Percentiles rank a stretch among this genome's conserved stretches.
Evolutionary conservation across 2,113 vertebrate genomes (phyloP).

Genomic region (Aplodontia rufa): DNA sequence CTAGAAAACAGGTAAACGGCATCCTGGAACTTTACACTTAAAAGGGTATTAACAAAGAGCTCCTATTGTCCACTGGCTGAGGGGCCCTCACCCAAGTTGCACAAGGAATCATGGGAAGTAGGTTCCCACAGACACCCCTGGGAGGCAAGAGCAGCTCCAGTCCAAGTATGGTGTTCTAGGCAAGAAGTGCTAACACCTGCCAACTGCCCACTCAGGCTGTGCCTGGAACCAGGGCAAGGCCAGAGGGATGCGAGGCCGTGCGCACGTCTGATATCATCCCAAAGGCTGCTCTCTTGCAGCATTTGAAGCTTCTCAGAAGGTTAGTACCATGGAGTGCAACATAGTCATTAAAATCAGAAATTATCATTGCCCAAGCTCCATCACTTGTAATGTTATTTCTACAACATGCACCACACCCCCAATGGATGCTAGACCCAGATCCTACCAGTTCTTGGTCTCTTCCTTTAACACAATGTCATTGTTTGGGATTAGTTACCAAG

Average conservation of each 20-base stretch:
- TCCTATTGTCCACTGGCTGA: background rate
- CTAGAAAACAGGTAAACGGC: background rate
- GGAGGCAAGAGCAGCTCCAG: background rate
- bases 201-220: background rate
- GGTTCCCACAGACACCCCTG: background rate
- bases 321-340: background rate
- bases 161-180: background rate
- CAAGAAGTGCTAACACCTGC: background rate
- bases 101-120: background rate
- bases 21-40: background rate
- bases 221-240: background rate
- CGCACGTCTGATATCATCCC: background rate
- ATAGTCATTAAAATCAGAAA: background rate
- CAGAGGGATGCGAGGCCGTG: accelerated
- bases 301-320: background rate
- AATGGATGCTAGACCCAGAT: background rate
- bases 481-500: background rate
- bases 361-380: background rate
- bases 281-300: too few relatives aligned
- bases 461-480: background rate
- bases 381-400: background rate
- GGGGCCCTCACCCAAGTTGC: background rate
- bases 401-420: background rate
- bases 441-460: background rate
- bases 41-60: background rate